These are phyloP conservation scores for Phyllopteryx taeniolatus DNA, from an alignment of 2,113 vertebrate species.

Conservation along the genomic window DNA sequence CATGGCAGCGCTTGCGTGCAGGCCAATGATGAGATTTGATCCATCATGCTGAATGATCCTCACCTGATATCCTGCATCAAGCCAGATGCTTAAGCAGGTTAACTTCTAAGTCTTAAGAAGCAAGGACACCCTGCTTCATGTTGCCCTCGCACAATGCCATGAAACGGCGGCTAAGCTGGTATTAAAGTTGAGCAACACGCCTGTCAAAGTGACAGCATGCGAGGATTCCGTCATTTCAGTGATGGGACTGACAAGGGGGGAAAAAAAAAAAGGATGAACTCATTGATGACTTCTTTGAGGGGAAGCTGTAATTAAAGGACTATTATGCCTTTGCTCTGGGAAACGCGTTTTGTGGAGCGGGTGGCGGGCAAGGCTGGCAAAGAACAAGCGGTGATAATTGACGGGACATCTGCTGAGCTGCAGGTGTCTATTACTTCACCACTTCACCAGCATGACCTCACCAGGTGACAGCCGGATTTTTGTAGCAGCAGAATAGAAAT, in stretches of 20 bases:
- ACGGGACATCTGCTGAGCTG: slow-evolving; percentile 75
- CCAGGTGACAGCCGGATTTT: slow-evolving; percentile 54
- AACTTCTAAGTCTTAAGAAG: slow-evolving; percentile 53
- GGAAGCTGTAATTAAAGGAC: slow-evolving; percentile 14
- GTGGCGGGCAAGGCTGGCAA: slow-evolving; percentile 38
- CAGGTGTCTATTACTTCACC: slow-evolving; percentile 70
- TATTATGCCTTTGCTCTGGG: slow-evolving; percentile 26
- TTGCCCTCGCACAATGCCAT: slow-evolving; percentile 30
- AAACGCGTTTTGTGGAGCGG: slow-evolving; percentile 30
- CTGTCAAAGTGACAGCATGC: slow-evolving; percentile 19
- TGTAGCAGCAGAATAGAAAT: slow-evolving; percentile 53
- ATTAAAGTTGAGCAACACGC: slow-evolving; percentile 49
- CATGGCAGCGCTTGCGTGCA: slow-evolving; percentile 47
- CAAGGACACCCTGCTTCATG: slow-evolving; percentile 50
- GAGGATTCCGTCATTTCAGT: background rate
- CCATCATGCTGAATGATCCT: slow-evolving; percentile 62
- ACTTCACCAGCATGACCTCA: slow-evolving; percentile 74
- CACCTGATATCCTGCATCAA: slow-evolving; percentile 57
- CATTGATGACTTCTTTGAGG: background rate
- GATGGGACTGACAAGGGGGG: background rate
- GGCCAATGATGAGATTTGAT: slow-evolving; percentile 62
- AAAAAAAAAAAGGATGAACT: background rate
- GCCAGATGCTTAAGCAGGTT: slow-evolving; percentile 62
- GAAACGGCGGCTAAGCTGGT: slow-evolving; percentile 39
- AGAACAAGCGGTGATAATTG: slow-evolving; percentile 65